phyloP scores from a whole-genome alignment of 2,797 vertebrate genomes.

The Pseudocheirus occidentalis region DNA sequence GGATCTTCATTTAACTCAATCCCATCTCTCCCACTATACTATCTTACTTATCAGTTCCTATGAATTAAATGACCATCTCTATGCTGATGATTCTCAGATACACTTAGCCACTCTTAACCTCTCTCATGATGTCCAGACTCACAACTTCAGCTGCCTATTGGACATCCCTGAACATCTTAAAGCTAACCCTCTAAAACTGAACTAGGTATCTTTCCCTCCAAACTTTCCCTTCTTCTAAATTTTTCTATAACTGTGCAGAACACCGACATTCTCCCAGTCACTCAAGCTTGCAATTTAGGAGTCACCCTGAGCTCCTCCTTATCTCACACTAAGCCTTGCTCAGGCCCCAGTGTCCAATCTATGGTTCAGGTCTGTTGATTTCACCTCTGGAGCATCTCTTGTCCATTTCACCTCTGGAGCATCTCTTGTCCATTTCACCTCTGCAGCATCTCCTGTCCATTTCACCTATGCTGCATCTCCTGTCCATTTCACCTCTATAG shows the following conservation, averaged over 20 bases:
- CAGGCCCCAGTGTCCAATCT: neutral
- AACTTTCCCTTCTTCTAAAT: neutral
- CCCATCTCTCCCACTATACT: neutral
- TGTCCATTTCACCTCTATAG: no score
- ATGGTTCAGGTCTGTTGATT: neutral
- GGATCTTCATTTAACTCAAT: neutral
- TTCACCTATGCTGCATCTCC: no score
- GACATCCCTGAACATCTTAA: neutral
- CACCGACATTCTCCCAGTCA: neutral
- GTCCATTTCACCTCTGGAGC: no score
- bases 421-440: neutral
- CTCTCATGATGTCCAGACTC: neutral
- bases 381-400: neutral
- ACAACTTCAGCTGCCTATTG: neutral
- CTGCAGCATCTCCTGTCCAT: accelerated
- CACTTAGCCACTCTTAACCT: neutral
- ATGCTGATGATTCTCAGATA: neutral
- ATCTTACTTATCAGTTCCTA: neutral
- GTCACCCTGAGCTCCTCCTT: neutral
- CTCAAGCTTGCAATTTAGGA: neutral
- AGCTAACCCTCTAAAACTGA: neutral
- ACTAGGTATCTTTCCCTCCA: neutral
- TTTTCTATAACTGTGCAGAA: neutral
- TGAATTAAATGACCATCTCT: neutral
- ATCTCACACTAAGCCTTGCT: neutral